Conservation (phyloP, 2,113 vertebrate genomes). For the Phalacrocorax aristotelis region DNA sequence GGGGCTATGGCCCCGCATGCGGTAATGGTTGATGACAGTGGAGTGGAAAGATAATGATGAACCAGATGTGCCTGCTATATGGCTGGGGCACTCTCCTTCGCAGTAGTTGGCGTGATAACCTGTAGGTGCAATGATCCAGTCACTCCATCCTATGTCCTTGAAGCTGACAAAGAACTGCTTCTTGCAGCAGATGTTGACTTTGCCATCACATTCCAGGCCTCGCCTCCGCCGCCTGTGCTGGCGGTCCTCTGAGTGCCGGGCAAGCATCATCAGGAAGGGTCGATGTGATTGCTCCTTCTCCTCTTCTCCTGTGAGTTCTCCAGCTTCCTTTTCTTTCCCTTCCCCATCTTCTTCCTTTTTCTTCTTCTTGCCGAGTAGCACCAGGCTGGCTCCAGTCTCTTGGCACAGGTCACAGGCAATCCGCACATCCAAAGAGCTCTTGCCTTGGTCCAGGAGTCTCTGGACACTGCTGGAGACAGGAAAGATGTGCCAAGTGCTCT, state of each 20-base stretch:
- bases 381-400: constrained; percentile 82
- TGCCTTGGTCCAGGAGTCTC: constrained; percentile 78
- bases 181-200: constrained; percentile 95
- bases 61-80: constrained; percentile 91
- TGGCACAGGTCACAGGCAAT: constrained; percentile 89
- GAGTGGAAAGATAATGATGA: constrained; percentile 95
- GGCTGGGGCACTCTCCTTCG: constrained; percentile 94
- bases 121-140: constrained; percentile 97
- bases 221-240: constrained; percentile 82
- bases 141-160: constrained; percentile 98
- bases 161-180: constrained; percentile 97
- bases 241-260: constrained; percentile 83
- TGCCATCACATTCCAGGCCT: constrained; percentile 95
- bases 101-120: constrained; percentile 98
- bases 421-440: constrained; percentile 80
- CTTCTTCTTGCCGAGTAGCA: constrained; percentile 82
- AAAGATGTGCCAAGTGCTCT: constrained; percentile 96
- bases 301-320: constrained; percentile 71
- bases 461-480: constrained; percentile 86
- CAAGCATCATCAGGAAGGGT: constrained; percentile 94
- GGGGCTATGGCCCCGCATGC: constrained; percentile 91
- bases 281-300: constrained; percentile 92
- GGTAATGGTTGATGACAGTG: constrained; percentile 97
- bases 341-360: constrained; percentile 82
- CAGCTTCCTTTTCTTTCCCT: constrained; percentile 72